Evolutionary conservation across 2,888 invertebrate genomes (phyloP).

Genomic region (Drosophila anomelani): DNA sequence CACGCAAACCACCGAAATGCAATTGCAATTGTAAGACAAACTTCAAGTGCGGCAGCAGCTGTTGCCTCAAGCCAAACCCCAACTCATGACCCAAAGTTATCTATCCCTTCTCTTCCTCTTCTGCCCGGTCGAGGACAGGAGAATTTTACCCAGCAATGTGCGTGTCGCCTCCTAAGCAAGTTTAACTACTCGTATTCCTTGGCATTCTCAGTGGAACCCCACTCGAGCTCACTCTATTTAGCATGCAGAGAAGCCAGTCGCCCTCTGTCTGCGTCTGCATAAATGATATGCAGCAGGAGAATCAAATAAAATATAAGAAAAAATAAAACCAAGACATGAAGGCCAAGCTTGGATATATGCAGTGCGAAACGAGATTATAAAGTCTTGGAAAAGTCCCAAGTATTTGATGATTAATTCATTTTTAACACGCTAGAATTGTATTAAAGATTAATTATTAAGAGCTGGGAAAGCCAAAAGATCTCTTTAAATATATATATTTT

Average conservation of each 20-base stretch:
- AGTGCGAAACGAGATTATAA: slow-evolving; percentile 4
- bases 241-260: slow-evolving; percentile 56
- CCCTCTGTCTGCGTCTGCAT: slow-evolving; percentile 17
- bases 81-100: slow-evolving; percentile 1
- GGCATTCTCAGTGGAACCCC: slow-evolving; percentile 21
- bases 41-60: slow-evolving; percentile 42
- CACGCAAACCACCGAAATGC: slow-evolving; percentile 37
- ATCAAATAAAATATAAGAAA: slow-evolving; percentile 13
- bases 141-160: slow-evolving; percentile 24
- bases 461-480: background rate
- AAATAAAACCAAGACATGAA: slow-evolving; percentile 7
- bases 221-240: slow-evolving; percentile 55
- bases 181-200: slow-evolving; percentile 35
- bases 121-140: slow-evolving; percentile 13
- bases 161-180: slow-evolving; percentile 29
- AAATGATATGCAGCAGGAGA: slow-evolving; percentile 10
- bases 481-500: background rate
- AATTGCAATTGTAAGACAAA: slow-evolving; percentile 31
- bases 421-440: background rate
- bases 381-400: background rate
- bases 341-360: slow-evolving; percentile 11
- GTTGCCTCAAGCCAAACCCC: slow-evolving; percentile 20
- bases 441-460: background rate
- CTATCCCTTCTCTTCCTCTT: background rate
- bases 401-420: background rate